phyloP scores from a whole-genome alignment of 92 coral and sea anemone genomes.

The Zoanthus solanderi region DNA sequence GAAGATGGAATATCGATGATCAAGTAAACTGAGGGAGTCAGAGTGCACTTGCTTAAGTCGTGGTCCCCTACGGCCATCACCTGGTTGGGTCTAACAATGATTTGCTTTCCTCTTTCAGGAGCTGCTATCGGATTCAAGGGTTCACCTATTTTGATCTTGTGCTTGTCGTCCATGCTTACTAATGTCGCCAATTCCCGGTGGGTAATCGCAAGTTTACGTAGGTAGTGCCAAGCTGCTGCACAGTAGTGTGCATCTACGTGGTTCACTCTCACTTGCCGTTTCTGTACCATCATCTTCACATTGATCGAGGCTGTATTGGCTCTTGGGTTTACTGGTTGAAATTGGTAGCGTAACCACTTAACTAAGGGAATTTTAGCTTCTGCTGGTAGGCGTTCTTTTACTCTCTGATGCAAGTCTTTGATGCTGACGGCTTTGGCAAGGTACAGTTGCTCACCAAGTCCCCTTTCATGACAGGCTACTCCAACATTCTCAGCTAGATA shows the following conservation, averaged over 20 bases:
- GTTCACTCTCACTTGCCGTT: neutral
- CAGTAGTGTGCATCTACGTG: neutral
- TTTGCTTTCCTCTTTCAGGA: constrained; percentile 47
- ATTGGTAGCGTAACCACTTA: neutral
- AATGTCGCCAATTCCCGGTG: constrained; percentile 26
- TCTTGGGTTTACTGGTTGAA: neutral
- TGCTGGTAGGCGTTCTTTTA: neutral
- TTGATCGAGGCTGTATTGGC: neutral
- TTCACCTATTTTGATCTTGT: constrained; percentile 42
- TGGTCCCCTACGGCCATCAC: constrained; percentile 49
- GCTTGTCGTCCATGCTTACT: constrained; percentile 44
- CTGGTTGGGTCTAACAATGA: constrained; percentile 48
- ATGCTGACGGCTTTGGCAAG: neutral
- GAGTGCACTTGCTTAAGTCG: constrained; percentile 21
- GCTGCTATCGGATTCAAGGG: constrained; percentile 43
- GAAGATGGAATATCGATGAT: neutral
- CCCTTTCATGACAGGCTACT: neutral
- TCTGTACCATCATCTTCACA: neutral
- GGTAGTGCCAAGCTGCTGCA: constrained; percentile 41
- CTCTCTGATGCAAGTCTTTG: neutral
- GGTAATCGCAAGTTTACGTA: constrained; percentile 32
- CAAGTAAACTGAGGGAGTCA: constrained; percentile 44
- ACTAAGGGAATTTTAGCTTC: neutral
- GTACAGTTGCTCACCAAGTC: neutral
- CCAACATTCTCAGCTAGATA: neutral